Conservation (phyloP, 2,797 vertebrate genomes). For the Psittacula derbiana region DNA sequence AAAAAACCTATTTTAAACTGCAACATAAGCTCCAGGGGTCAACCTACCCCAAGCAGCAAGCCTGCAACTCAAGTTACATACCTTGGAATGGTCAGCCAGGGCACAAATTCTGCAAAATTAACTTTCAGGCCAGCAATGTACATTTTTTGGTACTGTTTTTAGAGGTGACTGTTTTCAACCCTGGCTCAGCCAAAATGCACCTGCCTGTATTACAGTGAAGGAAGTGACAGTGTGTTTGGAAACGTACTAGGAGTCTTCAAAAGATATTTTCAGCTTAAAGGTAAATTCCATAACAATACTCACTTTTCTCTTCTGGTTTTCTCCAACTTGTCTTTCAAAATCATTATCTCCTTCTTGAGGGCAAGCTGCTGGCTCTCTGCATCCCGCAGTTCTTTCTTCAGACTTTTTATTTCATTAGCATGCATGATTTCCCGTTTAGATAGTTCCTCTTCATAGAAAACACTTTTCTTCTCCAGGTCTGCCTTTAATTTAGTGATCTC, state of each 20-base stretch:
- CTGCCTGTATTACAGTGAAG: background rate
- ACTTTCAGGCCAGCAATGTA: background rate
- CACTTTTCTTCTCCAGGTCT: constrained; percentile 92
- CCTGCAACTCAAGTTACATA: background rate
- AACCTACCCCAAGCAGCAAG: background rate
- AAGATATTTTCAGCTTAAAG: background rate
- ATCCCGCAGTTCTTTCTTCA: constrained; percentile 93
- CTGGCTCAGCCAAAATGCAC: background rate
- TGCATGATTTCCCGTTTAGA: constrained; percentile 88
- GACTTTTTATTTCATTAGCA: constrained; percentile 86
- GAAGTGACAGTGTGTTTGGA: background rate
- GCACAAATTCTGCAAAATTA: background rate
- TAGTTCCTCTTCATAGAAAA: constrained; percentile 91
- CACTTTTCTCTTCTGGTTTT: constrained; percentile 95
- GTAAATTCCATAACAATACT: constrained; percentile 1
- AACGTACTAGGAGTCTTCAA: background rate
- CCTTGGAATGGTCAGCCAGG: background rate
- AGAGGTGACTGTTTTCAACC: background rate
- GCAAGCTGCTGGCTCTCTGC: constrained; percentile 93
- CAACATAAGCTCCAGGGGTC: background rate
- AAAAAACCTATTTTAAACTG: background rate
- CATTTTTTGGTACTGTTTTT: background rate
- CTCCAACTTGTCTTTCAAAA: constrained; percentile 97
- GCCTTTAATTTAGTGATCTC: constrained; percentile 89
- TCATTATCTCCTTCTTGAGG: constrained; percentile 94